phyloP scores from a whole-genome alignment of 2,113 vertebrate species.

The Pantherophis guttatus region DNA sequence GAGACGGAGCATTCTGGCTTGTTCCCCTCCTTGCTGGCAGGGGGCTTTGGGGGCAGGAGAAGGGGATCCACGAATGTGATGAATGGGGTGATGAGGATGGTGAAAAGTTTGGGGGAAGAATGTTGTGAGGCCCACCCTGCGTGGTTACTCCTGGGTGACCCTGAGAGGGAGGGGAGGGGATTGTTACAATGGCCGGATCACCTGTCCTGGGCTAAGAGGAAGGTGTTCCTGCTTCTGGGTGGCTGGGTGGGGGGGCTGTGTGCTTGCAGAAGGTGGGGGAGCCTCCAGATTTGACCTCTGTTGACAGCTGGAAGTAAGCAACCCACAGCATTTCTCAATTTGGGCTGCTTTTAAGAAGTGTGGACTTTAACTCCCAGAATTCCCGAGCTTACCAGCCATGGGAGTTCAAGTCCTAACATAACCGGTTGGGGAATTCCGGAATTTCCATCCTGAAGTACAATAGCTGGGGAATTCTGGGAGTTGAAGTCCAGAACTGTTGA shows the following conservation, averaged over 20 bases:
- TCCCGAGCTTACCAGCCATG: neutral
- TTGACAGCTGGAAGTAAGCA: too few relatives aligned
- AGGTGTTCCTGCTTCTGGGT: too few relatives aligned
- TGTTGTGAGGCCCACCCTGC: too few relatives aligned
- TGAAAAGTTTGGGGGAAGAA: neutral
- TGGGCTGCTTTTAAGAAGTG: neutral
- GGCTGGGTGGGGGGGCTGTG: neutral
- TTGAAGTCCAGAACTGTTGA: too few relatives aligned
- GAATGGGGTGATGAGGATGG: neutral
- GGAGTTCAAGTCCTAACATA: too few relatives aligned
- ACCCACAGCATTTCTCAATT: neutral
- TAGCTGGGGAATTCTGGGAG: too few relatives aligned
- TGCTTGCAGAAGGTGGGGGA: fast-evolving
- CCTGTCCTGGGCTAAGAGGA: neutral
- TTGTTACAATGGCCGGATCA: neutral
- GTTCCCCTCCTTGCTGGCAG: neutral
- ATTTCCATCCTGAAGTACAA: too few relatives aligned
- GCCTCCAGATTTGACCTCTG: neutral
- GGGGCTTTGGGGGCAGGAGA: neutral
- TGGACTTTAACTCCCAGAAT: neutral
- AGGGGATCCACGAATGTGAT: too few relatives aligned
- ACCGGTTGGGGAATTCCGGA: too few relatives aligned
- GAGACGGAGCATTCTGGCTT: neutral
- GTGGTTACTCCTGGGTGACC: neutral
- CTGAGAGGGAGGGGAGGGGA: too few relatives aligned